Conservation (phyloP, 2,888 invertebrate species). For the Panopea generosa region DNA sequence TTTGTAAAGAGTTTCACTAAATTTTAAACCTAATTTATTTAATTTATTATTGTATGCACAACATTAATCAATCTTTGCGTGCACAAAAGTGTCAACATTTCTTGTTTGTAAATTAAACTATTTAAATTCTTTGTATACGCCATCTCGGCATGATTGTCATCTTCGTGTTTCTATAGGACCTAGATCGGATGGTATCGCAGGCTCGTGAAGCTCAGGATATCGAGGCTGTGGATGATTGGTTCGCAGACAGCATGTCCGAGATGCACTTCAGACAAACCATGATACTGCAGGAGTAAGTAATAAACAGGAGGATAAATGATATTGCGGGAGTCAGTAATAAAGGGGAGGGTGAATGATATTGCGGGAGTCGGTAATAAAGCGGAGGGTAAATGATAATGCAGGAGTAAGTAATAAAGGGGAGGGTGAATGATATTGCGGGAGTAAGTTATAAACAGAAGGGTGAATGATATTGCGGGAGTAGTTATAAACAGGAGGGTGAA, state of each 20-base stretch:
- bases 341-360: neutral
- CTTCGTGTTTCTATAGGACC: no score
- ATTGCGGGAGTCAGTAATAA: neutral
- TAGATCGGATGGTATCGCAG: constrained; percentile 75
- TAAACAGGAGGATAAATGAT: no score
- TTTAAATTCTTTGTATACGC: no score
- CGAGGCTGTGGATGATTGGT: constrained; percentile 73
- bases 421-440: no score
- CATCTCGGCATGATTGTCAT: no score
- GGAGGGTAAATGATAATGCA: constrained; percentile 57
- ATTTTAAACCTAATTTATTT: no score
- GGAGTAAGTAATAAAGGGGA: constrained; percentile 56
- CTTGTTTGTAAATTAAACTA: no score
- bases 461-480: neutral
- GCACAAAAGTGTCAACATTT: no score
- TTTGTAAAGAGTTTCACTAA: no score
- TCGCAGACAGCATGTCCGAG: constrained; percentile 67
- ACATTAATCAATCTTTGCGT: no score
- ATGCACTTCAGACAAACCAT: constrained; percentile 60
- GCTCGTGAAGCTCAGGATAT: constrained; percentile 75
- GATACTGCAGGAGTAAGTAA: constrained; percentile 58
- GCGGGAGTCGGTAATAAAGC: neutral
- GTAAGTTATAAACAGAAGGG: neutral
- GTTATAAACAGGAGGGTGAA: constrained; percentile 3
- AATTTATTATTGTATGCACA: no score